Evolutionary conservation across 2,113 vertebrate genomes (phyloP).

Genomic region (Crypturellus undulatus): DNA sequence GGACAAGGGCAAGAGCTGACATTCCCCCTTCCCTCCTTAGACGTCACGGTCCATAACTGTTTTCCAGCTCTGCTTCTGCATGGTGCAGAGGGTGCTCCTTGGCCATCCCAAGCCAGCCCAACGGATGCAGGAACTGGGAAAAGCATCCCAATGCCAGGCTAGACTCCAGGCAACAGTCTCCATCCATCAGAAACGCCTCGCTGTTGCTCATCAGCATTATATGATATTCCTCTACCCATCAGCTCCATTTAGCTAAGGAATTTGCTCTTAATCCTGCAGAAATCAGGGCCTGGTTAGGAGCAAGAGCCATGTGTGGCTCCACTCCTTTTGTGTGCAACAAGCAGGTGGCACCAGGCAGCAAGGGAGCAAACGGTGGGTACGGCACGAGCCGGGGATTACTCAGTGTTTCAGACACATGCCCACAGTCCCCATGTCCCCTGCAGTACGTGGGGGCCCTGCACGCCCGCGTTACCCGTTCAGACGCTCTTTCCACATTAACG

Average conservation of each 20-base stretch:
- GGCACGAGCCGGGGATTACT: accelerated
- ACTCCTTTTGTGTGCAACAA: no score
- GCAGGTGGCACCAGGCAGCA: accelerated
- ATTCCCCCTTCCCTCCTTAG: background rate
- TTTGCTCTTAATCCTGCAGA: background rate
- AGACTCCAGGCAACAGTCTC: background rate
- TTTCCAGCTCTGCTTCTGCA: background rate
- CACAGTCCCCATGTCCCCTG: background rate
- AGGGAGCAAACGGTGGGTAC: background rate
- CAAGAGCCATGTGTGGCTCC: background rate
- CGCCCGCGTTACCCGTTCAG: accelerated
- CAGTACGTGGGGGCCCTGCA: accelerated
- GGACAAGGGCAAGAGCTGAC: background rate
- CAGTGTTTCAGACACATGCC: accelerated
- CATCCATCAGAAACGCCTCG: background rate
- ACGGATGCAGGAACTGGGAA: background rate
- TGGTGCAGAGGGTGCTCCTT: background rate
- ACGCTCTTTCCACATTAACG: background rate
- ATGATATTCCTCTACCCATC: background rate
- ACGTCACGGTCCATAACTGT: background rate
- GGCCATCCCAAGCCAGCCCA: background rate
- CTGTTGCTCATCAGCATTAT: background rate
- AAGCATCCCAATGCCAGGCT: background rate
- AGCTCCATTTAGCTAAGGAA: background rate
- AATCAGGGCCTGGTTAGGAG: background rate